Evolutionary conservation across 2,888 invertebrate genomes (phyloP).

Genomic region (Xestia c-nigrum): DNA sequence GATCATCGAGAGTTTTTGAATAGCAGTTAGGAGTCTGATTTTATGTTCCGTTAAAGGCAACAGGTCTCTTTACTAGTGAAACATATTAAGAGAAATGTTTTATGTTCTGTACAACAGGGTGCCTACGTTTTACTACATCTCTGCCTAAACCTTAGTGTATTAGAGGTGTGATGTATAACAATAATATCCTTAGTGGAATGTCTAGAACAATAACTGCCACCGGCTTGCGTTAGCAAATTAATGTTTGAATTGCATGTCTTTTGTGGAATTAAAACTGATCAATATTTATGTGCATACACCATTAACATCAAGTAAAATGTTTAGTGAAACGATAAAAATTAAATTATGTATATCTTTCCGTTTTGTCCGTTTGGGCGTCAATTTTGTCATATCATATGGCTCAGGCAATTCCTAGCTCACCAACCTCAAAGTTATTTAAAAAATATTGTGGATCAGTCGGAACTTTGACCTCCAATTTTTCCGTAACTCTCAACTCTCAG

Average conservation of each 20-base stretch:
- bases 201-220: background rate
- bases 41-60: too few relatives aligned
- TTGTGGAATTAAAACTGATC: conserved; percentile 28
- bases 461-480: too few relatives aligned
- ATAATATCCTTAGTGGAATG: background rate
- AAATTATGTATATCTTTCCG: too few relatives aligned
- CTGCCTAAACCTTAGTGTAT: background rate
- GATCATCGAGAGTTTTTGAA: too few relatives aligned
- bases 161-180: background rate
- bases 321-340: background rate
- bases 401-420: background rate
- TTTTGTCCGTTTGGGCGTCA: too few relatives aligned
- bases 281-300: conserved; percentile 21
- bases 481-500: background rate
- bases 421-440: background rate
- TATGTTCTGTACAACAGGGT: background rate
- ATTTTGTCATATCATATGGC: background rate
- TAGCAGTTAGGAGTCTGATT: too few relatives aligned
- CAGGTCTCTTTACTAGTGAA: too few relatives aligned
- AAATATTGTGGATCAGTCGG: too few relatives aligned
- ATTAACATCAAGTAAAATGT: background rate
- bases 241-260: conserved; percentile 49
- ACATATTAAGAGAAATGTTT: too few relatives aligned
- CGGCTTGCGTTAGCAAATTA: conserved; percentile 38
- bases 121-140: background rate